Percentiles rank a stretch among this genome's conserved stretches.
These are phyloP conservation scores for Drosophila differens DNA, from an alignment of 2,888 invertebrate species.

Conservation along the genomic window DNA sequence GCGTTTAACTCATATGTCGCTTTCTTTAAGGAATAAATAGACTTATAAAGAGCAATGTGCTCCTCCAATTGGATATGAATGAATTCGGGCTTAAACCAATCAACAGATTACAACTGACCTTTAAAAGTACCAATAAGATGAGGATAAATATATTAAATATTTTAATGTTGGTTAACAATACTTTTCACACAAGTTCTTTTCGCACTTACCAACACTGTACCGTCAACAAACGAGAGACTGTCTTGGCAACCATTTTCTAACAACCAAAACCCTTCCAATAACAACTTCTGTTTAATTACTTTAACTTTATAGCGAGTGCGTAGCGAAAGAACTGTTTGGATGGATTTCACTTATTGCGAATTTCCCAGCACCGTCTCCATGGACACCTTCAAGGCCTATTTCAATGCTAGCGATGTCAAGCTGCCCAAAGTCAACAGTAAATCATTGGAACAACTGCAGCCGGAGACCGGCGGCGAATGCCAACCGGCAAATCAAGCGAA, in stretches of 20 bases:
- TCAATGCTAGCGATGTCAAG: conserved; percentile 67
- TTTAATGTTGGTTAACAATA: neutral
- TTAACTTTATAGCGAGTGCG: neutral
- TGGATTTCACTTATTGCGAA: conserved; percentile 82
- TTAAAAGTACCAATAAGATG: neutral
- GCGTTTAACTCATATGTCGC: neutral
- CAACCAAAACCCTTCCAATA: neutral
- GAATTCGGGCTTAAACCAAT: neutral
- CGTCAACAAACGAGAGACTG: neutral
- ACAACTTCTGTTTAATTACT: conserved; percentile 6
- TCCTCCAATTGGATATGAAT: neutral
- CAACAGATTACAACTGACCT: neutral
- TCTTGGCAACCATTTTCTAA: conserved; percentile 41
- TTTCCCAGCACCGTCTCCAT: conserved; percentile 83
- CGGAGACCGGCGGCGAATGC: conserved; percentile 57
- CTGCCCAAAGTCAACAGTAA: conserved; percentile 70
- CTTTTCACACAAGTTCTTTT: neutral
- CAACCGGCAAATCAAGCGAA: conserved; percentile 74
- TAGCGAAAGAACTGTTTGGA: conserved; percentile 24
- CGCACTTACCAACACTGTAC: conserved; percentile 5
- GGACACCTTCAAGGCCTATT: conserved; percentile 84
- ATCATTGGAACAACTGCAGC: conserved; percentile 54
- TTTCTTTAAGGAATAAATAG: neutral
- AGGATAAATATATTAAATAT: neutral
- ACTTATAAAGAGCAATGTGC: accelerated